Percentiles rank a stretch among this genome's conserved stretches.
Evolutionary conservation across 1,140 invertebrate species (phyloP).

Genomic region (Ceratina australensis): DNA sequence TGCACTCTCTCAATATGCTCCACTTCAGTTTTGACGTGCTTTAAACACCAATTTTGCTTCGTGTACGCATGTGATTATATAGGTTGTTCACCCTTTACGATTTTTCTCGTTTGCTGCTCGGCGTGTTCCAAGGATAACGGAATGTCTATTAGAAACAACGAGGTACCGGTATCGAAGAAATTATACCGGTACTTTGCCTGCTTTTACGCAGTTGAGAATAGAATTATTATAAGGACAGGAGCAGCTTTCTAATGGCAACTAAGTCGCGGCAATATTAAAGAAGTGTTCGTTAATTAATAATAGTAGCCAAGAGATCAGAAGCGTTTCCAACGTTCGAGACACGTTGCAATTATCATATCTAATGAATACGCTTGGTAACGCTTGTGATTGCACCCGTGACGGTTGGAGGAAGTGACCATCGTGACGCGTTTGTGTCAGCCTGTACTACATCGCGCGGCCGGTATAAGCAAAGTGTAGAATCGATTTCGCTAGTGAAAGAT

Average conservation of each 20-base stretch:
- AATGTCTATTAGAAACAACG: not conserved
- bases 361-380: not conserved
- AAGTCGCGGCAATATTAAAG: not conserved
- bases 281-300: not conserved
- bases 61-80: constrained; percentile 48
- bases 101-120: not conserved
- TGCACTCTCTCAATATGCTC: constrained; percentile 14
- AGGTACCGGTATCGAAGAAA: not conserved
- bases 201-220: not conserved
- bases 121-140: not conserved
- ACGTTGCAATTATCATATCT: not conserved
- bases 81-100: constrained; percentile 30
- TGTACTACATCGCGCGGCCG: not conserved
- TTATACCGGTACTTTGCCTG: not conserved
- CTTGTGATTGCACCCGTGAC: not conserved
- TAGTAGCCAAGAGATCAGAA: not conserved
- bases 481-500: constrained; percentile 57
- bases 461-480: constrained; percentile 32
- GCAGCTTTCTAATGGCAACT: not conserved
- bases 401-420: not conserved
- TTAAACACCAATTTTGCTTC: constrained; percentile 3
- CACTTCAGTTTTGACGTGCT: constrained; percentile 22
- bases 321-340: not conserved
- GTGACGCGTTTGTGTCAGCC: too few species aligned
- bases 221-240: not conserved